Base-by-base conservation (phyloP, 2,888 invertebrate species). In the Sialis lutaria region DNA sequence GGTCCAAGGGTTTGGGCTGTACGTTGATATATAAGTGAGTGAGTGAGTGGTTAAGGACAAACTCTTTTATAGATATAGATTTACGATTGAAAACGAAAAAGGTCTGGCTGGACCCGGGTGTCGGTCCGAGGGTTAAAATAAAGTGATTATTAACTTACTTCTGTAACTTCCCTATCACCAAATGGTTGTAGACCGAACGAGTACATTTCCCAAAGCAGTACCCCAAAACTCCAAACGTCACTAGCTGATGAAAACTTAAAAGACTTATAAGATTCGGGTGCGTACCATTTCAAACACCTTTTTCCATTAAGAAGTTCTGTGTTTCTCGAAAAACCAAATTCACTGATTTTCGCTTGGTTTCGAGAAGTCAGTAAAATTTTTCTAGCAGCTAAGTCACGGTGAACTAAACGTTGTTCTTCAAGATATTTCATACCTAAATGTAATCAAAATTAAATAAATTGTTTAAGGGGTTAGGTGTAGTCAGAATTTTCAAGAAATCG, bases 201-300 rank as follows among this genome's bases (percentile, higher is more conserved):
- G 68, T 85, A 92, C 88, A 95, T 92, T 69, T 95, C 95, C 93
- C 93, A 95, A 7, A 95, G 71, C 6, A 92, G 90, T 35, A 95
- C 77, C 2, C 92, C 95, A 64, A 84, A 95, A 60, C 92, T 90
- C 95, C 95, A 95, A 1, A 95, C 92, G 65, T 95, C 95, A 60
- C 86, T 89, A 48, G 88, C 85, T 67, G 90, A 87, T 37, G 92
- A 89, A 68, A 95, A 95, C 6, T 82, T 85, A 30, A 92, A 93
- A 64, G 81, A 90, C 67, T 90, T 90, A 60, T 86, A 91, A 4
- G 91, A 87, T 67, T 95, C 95, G 0, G 93, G 89, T 43, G 90
- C 88, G 65, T 90, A 82, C 84, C 78, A 82, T 57, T 64, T 68
- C 58, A 61, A 52, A 4, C 69, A 70, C 71, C 71, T 71, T 55